Conservation (phyloP, 2,113 vertebrate species). For the Cyphomyrus discorhynchus region DNA sequence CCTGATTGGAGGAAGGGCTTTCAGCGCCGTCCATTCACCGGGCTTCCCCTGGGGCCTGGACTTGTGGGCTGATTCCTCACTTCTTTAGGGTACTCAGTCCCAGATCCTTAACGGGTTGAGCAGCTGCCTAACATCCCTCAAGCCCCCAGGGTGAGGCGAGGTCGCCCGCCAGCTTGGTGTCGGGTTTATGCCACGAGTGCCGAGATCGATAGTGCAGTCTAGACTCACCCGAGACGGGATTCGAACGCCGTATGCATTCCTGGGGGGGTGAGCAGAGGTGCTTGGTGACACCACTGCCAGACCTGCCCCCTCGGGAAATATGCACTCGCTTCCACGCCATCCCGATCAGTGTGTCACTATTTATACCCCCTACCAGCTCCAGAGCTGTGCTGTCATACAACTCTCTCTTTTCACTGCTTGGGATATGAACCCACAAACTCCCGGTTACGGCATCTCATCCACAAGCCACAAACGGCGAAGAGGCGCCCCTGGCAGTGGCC, state of each 20-base stretch:
- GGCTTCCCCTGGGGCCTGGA: not conserved
- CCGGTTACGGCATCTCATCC: not conserved
- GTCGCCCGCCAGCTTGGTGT: not conserved
- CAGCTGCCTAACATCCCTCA: not conserved
- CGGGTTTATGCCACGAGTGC: not conserved
- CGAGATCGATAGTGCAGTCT: conserved; percentile 1
- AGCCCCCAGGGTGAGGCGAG: not conserved
- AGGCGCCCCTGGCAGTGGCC: too few relatives aligned
- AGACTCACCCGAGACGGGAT: not conserved
- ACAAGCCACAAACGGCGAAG: not conserved
- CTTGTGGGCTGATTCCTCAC: not conserved
- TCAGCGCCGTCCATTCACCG: not conserved
- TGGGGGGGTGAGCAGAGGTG: not conserved
- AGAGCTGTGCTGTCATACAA: not conserved
- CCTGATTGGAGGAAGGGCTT: not conserved
- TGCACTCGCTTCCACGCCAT: not conserved
- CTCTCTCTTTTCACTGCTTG: not conserved
- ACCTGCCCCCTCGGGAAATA: not conserved
- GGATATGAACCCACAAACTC: not conserved
- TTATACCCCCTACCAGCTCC: not conserved
- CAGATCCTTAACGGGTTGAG: not conserved
- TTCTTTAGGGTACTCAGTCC: not conserved
- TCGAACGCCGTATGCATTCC: not conserved
- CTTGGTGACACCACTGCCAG: not conserved
- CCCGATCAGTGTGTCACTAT: not conserved